Percentiles rank a stretch among this genome's conserved stretches.
Evolutionary conservation across 2,888 invertebrate species (phyloP).

Genomic region (Himalopsyche anomala): DNA sequence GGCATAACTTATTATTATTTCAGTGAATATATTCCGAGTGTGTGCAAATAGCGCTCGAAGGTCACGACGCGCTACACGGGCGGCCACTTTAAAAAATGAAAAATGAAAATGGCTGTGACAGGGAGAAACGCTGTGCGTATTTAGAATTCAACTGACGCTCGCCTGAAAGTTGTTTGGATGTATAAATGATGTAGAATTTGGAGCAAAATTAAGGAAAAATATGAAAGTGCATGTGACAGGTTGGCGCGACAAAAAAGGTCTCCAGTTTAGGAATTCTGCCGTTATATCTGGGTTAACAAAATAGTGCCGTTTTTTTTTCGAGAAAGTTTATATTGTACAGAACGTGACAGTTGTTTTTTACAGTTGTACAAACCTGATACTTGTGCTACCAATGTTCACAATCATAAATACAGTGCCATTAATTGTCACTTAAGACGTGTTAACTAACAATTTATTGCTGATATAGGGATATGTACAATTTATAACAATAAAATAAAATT

Average conservation of each 20-base stretch:
- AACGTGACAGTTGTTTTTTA: too few relatives aligned
- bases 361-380: too few relatives aligned
- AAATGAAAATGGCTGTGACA: constrained; percentile 16
- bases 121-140: background rate
- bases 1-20: constrained; percentile 37
- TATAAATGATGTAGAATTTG: constrained; percentile 48
- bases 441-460: too few relatives aligned
- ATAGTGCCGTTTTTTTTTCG: too few relatives aligned
- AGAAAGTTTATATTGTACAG: too few relatives aligned
- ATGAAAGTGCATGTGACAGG: constrained; percentile 62
- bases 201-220: constrained; percentile 29
- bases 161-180: constrained; percentile 27
- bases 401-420: too few relatives aligned
- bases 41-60: constrained; percentile 25
- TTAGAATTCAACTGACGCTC: constrained; percentile 48
- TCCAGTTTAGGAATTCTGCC: background rate
- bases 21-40: constrained; percentile 32
- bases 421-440: too few relatives aligned
- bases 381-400: too few relatives aligned
- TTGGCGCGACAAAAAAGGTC: constrained; percentile 48
- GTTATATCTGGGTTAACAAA: too few relatives aligned
- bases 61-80: constrained; percentile 39
- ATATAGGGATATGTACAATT: too few relatives aligned
- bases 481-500: too few relatives aligned
- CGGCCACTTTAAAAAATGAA: constrained; percentile 36